Evolutionary conservation across 2,113 vertebrate genomes (phyloP).

Genomic region (human): DNA sequence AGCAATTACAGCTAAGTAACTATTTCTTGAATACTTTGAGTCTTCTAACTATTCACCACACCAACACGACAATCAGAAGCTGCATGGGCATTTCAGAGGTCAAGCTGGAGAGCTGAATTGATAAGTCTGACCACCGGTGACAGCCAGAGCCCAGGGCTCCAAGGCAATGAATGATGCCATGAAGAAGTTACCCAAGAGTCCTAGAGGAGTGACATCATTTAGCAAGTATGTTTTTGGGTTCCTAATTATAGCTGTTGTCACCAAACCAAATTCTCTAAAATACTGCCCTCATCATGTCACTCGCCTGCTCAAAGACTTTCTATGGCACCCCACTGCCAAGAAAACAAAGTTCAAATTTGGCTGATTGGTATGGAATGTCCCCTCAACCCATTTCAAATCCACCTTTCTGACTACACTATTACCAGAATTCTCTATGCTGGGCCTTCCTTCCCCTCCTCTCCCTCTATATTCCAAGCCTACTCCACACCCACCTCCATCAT

Average conservation of each 20-base stretch:
- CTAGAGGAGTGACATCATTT: not conserved
- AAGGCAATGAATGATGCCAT: not conserved
- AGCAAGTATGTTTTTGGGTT: not conserved
- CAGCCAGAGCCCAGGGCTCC: not conserved
- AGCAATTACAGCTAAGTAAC: not conserved
- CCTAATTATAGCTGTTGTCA: not conserved
- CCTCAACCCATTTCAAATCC: not conserved
- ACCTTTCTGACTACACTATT: not conserved
- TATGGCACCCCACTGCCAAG: not conserved
- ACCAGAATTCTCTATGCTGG: accelerated
- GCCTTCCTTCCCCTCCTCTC: too few species aligned
- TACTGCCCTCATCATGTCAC: not conserved
- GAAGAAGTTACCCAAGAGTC: not conserved
- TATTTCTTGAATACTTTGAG: not conserved
- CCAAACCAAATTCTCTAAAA: not conserved
- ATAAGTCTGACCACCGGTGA: not conserved
- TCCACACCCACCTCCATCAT: accelerated
- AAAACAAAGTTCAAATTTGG: not conserved
- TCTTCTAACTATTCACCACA: not conserved
- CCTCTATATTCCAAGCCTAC: not conserved
- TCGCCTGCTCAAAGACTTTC: not conserved
- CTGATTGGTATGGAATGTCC: accelerated
- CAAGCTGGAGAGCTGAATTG: not conserved
- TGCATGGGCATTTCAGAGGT: not conserved
- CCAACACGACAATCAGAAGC: not conserved